Base-by-base conservation (phyloP, 2,113 vertebrate genomes). In the Hucho hucho region DNA sequence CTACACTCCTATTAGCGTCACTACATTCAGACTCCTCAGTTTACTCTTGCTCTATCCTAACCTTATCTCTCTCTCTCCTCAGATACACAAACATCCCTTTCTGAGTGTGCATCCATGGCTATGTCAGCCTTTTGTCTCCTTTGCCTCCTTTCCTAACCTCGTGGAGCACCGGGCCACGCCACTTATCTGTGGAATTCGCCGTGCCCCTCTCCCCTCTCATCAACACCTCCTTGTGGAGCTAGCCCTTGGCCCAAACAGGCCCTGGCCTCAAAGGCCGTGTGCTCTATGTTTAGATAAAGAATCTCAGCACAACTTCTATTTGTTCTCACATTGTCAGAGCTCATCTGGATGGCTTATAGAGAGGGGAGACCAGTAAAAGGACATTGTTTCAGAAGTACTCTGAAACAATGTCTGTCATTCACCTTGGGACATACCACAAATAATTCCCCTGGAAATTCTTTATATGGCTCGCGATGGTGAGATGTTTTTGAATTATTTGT, bases 151-250 rank as follows among this genome's bases (percentile, higher is more conserved):
- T 22, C 28, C 58, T 73, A 79, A 75, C 79, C 70, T 78, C 73
- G 37, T 72, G 66, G 80, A 79, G 75, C 73, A 32, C 83, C 83
- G 71, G 81, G 79, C 81, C 77, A 77, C 87, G 85, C 82, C 89
- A 91, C 88, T 84, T 90, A 89, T 90, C 87, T 91, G 90, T 88
- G 89, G 86, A 91, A 93, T 91, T 89, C 80, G 84, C 77, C 85
- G 82, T 74, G 77, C 80, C 83, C 84, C 86, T 84, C 68, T 65
- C 73, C 77, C 87, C 75, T 77, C 87, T 87, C 85, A 89, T 90
- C 90, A 89, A 90, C 89, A 91, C 87, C 86, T 75, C 77, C 79
- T 83, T 89, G 92, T 84, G 80, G 87, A 86, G 75, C 80, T 59
- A 79, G 72, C 56, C 9, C 56, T 11, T n/a, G n/a, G n/a, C 7